A percentile compares a stretch with the other conserved stretches of the same genome.
phyloP scores from a whole-genome alignment of 2,797 vertebrate genomes.

The Clarias pachynema region DNA sequence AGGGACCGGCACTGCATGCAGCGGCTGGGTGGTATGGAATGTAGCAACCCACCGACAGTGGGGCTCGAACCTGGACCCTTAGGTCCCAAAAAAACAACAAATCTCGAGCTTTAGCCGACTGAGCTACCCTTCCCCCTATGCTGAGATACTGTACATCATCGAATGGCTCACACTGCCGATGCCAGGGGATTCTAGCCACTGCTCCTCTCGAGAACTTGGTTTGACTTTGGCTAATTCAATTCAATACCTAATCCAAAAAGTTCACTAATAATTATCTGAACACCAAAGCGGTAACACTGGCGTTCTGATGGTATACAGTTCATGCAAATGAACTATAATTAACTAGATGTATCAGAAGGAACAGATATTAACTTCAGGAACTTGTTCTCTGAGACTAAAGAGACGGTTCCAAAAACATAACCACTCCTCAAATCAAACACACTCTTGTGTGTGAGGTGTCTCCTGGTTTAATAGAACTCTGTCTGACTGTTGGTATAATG shows the following conservation, averaged over 20 bases:
- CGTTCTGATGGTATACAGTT: neutral
- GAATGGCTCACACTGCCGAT: too few species aligned
- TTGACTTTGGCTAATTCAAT: neutral
- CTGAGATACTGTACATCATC: too few species aligned
- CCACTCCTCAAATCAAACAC: neutral
- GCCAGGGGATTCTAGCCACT: too few species aligned
- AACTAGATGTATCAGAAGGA: neutral
- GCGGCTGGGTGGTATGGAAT: too few species aligned
- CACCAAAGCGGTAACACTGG: neutral
- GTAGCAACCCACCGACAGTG: too few species aligned
- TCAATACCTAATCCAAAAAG: neutral
- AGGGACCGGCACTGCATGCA: too few species aligned
- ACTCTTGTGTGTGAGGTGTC: conserved; percentile 19
- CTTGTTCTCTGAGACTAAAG: neutral
- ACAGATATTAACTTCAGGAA: neutral
- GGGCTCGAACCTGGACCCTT: too few species aligned
- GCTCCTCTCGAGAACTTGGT: too few species aligned
- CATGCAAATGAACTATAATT: neutral
- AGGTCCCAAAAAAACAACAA: too few species aligned
- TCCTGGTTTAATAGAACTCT: conserved; percentile 1
- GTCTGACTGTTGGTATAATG: conserved; percentile 21
- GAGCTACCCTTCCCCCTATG: too few species aligned
- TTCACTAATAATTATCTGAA: neutral
- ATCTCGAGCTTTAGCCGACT: too few species aligned
- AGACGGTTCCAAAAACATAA: neutral